Percentiles rank a stretch among this genome's conserved stretches.
phyloP scores from a whole-genome alignment of 1,140 invertebrate species.

The Metopolophium dirhodum region DNA sequence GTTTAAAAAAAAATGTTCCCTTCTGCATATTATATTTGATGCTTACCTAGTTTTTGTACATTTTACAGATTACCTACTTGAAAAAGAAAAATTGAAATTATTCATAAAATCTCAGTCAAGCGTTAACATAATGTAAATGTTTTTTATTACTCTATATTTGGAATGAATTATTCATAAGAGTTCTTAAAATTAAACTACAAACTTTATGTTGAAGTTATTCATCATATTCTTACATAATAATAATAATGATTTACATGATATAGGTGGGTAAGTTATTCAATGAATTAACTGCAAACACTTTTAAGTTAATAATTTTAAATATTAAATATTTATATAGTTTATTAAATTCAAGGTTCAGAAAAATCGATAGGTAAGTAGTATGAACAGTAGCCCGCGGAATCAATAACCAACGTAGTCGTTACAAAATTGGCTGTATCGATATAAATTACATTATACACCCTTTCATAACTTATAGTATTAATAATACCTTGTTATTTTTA shows the following conservation, averaged over 20 bases:
- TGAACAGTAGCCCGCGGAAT: not conserved
- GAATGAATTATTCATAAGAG: not conserved
- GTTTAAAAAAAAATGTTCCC: not conserved
- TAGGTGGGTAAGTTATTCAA: not conserved
- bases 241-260: conserved; percentile 1
- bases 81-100: not conserved
- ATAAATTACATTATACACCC: not conserved
- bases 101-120: not conserved
- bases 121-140: not conserved
- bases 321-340: not conserved
- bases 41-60: not conserved
- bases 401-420: not conserved
- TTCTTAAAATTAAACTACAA: not conserved
- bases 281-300: not conserved
- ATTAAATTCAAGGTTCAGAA: not conserved
- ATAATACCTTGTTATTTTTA: not conserved
- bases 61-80: not conserved
- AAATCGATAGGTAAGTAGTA: not conserved
- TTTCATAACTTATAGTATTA: not conserved
- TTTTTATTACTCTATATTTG: not conserved
- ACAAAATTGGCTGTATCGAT: not conserved
- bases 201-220: not conserved
- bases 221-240: not conserved
- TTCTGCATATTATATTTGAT: not conserved
- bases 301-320: not conserved